phyloP scores from a whole-genome alignment of 2,113 vertebrate genomes.

The Geothlypis trichas region DNA sequence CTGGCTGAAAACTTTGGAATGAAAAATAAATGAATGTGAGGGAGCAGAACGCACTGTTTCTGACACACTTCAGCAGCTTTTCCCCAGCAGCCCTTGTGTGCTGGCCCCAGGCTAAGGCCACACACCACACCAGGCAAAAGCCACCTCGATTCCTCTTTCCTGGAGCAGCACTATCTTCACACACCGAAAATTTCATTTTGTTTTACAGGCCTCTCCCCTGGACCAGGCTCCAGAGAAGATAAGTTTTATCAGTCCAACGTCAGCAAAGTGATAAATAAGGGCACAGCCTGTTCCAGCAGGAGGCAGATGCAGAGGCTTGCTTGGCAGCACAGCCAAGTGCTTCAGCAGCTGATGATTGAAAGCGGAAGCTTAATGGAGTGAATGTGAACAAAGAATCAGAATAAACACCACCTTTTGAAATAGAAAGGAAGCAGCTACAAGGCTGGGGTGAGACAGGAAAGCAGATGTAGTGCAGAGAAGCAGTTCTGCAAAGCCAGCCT shows the following conservation, averaged over 20 bases:
- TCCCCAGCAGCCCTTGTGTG: not conserved
- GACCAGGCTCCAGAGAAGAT: not conserved
- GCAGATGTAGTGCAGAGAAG: not conserved
- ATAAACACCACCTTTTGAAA: constrained; percentile 48
- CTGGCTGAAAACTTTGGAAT: not conserved
- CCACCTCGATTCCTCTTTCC: not conserved
- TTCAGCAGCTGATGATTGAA: constrained; percentile 51
- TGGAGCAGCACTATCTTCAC: not conserved
- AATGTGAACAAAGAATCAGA: constrained; percentile 51
- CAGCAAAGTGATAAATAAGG: constrained; percentile 33
- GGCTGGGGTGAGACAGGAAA: not conserved
- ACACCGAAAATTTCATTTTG: not conserved
- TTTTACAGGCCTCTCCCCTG: not conserved
- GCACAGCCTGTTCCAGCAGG: not conserved
- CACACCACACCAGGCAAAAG: not conserved
- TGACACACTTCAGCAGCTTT: not conserved
- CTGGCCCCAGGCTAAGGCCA: not conserved
- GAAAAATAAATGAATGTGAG: not conserved
- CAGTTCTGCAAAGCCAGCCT: not conserved
- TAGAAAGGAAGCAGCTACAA: not conserved
- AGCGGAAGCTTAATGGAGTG: constrained; percentile 53
- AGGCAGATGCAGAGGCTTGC: constrained; percentile 10
- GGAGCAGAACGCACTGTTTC: not conserved
- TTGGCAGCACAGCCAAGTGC: constrained; percentile 19
- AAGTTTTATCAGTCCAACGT: constrained; percentile 26